Conservation (phyloP, 2,113 vertebrate species). For the Mola mola region DNA sequence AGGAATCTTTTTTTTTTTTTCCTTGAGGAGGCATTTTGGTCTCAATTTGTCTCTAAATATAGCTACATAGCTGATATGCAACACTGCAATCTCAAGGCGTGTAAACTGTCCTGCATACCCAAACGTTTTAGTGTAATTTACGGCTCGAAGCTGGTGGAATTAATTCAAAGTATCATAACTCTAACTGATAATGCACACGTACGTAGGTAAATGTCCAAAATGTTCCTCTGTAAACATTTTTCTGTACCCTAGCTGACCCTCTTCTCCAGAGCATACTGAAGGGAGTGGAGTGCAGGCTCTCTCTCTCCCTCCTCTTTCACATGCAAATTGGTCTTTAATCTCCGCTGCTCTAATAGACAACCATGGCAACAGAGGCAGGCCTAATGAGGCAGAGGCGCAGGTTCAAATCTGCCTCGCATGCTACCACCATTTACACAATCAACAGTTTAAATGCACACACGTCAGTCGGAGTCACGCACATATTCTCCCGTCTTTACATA, state of each 20-base stretch:
- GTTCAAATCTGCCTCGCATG: slow-evolving; percentile 72
- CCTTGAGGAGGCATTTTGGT: no score
- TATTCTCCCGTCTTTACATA: no score
- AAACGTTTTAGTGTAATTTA: not conserved
- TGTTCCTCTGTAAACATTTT: slow-evolving; percentile 57
- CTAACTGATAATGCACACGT: not conserved
- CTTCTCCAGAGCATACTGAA: slow-evolving; percentile 51
- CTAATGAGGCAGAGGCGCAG: slow-evolving; percentile 77
- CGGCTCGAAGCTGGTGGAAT: not conserved
- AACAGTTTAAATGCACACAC: slow-evolving; percentile 65
- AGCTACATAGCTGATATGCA: no score
- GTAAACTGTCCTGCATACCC: no score
- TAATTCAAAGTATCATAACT: not conserved
- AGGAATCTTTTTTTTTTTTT: no score
- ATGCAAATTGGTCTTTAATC: slow-evolving; percentile 83
- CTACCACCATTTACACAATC: slow-evolving; percentile 55
- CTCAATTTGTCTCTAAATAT: no score
- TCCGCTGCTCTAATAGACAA: slow-evolving; percentile 76
- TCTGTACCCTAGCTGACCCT: slow-evolving; percentile 53
- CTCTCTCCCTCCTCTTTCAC: slow-evolving; percentile 70
- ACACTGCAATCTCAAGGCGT: not conserved
- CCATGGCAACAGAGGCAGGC: slow-evolving; percentile 79
- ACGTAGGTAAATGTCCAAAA: slow-evolving; percentile 26
- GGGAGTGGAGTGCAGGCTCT: slow-evolving; percentile 42
- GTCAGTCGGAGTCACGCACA: no score